Base-by-base conservation (phyloP, 2,113 vertebrate genomes). In the Macrotis lagotis region DNA sequence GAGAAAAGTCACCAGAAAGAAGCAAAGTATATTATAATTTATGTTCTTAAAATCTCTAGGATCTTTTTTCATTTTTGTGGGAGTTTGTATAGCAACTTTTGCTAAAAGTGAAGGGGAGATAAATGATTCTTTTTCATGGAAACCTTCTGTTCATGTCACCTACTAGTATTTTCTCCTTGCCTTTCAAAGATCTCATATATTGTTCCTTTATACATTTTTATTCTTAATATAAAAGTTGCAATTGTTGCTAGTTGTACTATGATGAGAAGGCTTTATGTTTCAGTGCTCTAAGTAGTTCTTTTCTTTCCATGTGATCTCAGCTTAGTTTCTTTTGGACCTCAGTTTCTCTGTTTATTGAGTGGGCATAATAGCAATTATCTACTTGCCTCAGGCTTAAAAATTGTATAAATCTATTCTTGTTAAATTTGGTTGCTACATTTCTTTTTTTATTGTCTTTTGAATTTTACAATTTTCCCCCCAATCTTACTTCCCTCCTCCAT, bases 201-300 rank as follows among this genome's bases (percentile, higher is more conserved):
- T 28, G 10, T 51, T 22, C 25, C 0, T 74, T 52, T 26, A 25
- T 31, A 44, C 55, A 83, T 37, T 25, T 50, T 3, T 74, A 74
- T 74, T 74, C 16, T n/a, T 8, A 22, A 24, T 52, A 50, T 48
- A 55, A 53, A 66, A 59, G 48, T 1, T 2, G n/a, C 47, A 51
- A 1, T 0, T n/a, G 12, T 50, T 49, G 37, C 50, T 49, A 0
- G 0, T 2, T 47, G 25, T 47, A 94, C 48, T 88, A 55, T 37
- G 10, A 8, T 0, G 0, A 92, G 50, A 50, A 8, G 24, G 0
- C 59, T 12, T 4, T 51, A 5, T 0, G n/a, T 53, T 49, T 44
- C 5, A 0, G 0, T 50, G 2, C 0, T 55, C 31, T 0, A 0
- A 1, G 0, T 24, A 6, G 48, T 66, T n/a, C 48, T 47, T 31